Evolutionary conservation across 2,888 invertebrate species (phyloP).

Genomic region (Chrysina gloriosa): DNA sequence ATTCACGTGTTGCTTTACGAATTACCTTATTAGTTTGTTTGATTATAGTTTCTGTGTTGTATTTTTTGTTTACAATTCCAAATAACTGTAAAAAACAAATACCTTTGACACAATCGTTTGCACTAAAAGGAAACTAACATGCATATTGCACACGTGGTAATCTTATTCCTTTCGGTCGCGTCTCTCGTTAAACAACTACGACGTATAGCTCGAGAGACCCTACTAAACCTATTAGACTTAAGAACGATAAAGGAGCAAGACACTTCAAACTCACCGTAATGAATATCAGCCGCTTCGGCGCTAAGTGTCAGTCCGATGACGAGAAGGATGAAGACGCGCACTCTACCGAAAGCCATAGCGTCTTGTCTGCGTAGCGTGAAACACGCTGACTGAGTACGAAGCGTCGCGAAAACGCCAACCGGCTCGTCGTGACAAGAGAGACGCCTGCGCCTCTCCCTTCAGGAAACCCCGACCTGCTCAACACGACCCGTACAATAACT

Average conservation of each 20-base stretch:
- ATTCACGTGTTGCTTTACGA: too few relatives aligned
- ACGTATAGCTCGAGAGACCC: background rate
- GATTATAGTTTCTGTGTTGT: too few relatives aligned
- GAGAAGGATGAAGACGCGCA: slow-evolving; percentile 47
- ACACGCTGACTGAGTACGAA: slow-evolving; percentile 57
- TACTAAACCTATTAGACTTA: background rate
- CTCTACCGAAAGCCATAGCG: slow-evolving; percentile 46
- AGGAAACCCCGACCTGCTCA: slow-evolving; percentile 54
- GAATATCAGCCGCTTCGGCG: slow-evolving; percentile 11
- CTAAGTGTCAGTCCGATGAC: slow-evolving; percentile 18
- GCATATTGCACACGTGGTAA: too few relatives aligned
- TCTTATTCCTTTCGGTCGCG: too few relatives aligned
- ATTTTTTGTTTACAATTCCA: too few relatives aligned
- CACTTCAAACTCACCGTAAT: slow-evolving; percentile 29
- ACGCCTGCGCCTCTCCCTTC: slow-evolving; percentile 50
- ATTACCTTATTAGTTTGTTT: too few relatives aligned
- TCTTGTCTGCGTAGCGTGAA: slow-evolving; percentile 51
- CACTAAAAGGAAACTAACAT: too few relatives aligned
- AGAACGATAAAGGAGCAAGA: background rate
- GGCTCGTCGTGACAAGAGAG: slow-evolving; percentile 43
- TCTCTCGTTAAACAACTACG: background rate
- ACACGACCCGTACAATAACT: slow-evolving; percentile 44
- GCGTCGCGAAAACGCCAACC: slow-evolving; percentile 52
- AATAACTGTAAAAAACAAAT: too few relatives aligned
- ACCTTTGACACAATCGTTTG: too few relatives aligned